Evolutionary conservation across 2,797 vertebrate species (phyloP).

Genomic region (Spinus pinus): DNA sequence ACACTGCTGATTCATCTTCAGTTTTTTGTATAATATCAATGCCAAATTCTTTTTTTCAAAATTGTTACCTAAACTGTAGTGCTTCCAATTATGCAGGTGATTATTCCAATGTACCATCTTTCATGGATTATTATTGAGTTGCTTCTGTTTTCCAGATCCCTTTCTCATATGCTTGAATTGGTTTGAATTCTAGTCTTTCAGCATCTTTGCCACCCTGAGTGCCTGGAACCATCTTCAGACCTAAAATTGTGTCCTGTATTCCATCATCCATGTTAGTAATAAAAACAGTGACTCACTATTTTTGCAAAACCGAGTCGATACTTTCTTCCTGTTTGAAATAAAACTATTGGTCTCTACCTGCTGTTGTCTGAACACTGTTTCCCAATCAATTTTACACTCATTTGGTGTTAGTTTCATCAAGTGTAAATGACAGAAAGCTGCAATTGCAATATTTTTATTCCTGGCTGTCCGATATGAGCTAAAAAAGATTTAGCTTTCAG

Average conservation of each 20-base stretch:
- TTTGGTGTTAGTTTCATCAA: not conserved
- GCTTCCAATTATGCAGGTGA: not conserved
- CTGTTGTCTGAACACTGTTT: not conserved
- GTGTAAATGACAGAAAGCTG: not conserved
- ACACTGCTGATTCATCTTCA: not conserved
- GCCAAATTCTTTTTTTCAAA: not conserved
- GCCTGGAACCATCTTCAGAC: not conserved
- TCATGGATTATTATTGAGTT: not conserved
- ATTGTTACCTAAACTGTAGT: not conserved
- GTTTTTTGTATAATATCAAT: not conserved
- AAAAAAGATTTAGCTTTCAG: not conserved
- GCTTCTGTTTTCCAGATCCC: not conserved
- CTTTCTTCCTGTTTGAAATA: not conserved
- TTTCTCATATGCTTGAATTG: not conserved
- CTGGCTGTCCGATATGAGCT: not conserved
- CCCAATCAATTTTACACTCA: not conserved
- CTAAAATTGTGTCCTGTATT: not conserved
- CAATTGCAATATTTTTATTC: not conserved
- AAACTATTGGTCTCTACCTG: not conserved
- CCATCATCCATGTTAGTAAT: not conserved
- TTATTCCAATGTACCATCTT: not conserved
- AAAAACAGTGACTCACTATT: not conserved
- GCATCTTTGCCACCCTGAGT: not conserved
- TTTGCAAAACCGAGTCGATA: not conserved
- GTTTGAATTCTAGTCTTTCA: not conserved